These are phyloP conservation scores for Anguilla obscura DNA, from an alignment of 2,797 vertebrate genomes.

Conservation along the genomic window DNA sequence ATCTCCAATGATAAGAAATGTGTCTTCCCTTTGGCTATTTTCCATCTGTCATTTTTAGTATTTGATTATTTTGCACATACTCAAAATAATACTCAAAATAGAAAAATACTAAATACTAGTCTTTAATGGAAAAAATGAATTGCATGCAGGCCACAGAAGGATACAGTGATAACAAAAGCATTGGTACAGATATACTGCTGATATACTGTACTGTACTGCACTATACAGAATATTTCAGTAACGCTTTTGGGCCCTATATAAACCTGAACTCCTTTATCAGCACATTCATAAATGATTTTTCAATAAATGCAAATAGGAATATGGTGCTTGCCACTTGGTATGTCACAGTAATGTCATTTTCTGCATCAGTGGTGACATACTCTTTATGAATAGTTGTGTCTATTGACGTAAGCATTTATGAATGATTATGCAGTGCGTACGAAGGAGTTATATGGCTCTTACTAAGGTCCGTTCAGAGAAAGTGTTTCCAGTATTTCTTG, in stretches of 20 bases:
- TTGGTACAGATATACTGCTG: not conserved
- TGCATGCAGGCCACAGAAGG: not conserved
- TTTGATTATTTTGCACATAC: not conserved
- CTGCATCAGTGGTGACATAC: constrained; percentile 7
- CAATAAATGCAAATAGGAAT: not conserved
- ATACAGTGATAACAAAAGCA: not conserved
- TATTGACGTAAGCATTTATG: not conserved
- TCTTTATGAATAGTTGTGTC: not conserved
- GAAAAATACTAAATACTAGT: not conserved
- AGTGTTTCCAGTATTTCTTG: not conserved
- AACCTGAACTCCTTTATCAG: not conserved
- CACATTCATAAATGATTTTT: constrained; percentile 1
- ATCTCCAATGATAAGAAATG: not conserved
- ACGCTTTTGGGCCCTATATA: not conserved
- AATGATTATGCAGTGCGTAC: not conserved
- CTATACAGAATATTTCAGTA: not conserved
- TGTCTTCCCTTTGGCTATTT: not conserved
- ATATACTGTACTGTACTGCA: not conserved
- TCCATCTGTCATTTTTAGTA: not conserved
- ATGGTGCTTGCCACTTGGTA: not conserved
- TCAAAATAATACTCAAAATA: not conserved
- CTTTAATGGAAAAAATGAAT: not conserved
- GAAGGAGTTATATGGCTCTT: not conserved
- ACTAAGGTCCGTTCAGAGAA: not conserved
- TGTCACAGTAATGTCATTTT: not conserved